phyloP scores from a whole-genome alignment of 2,113 vertebrate species.

The Chrysemys picta region DNA sequence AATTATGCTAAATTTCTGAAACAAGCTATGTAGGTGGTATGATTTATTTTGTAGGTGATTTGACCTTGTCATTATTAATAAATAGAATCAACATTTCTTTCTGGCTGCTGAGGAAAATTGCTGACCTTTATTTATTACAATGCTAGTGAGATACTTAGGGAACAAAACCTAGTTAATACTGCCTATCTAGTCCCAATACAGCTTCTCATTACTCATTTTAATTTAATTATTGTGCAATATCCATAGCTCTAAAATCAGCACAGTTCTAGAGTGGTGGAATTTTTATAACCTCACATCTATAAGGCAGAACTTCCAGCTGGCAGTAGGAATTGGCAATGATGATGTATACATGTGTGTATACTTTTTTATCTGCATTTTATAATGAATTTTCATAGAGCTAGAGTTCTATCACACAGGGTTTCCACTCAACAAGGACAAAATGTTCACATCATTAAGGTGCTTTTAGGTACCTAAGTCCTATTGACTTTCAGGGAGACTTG shows the following conservation, averaged over 20 bases:
- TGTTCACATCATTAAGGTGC: not conserved
- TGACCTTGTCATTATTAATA: not conserved
- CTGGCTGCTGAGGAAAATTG: not conserved
- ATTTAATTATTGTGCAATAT: not conserved
- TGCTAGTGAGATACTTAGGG: not conserved
- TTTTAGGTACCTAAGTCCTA: not conserved
- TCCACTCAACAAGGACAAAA: not conserved
- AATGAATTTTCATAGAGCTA: not conserved
- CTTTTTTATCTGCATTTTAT: not conserved
- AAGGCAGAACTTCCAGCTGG: not conserved
- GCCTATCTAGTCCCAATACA: not conserved
- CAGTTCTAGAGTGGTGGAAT: not conserved
- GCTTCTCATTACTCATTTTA: not conserved
- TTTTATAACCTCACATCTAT: not conserved
- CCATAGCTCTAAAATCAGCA: not conserved
- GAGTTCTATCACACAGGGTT: not conserved
- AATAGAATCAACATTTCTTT: not conserved
- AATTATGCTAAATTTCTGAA: not conserved
- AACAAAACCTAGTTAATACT: not conserved
- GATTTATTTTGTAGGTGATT: not conserved
- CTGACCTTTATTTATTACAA: not conserved
- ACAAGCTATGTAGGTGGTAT: not conserved
- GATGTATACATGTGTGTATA: accelerated
- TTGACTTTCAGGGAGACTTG: not conserved
- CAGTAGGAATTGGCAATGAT: not conserved